Conservation (phyloP, 2,113 vertebrate species). For the Scomber colias region DNA sequence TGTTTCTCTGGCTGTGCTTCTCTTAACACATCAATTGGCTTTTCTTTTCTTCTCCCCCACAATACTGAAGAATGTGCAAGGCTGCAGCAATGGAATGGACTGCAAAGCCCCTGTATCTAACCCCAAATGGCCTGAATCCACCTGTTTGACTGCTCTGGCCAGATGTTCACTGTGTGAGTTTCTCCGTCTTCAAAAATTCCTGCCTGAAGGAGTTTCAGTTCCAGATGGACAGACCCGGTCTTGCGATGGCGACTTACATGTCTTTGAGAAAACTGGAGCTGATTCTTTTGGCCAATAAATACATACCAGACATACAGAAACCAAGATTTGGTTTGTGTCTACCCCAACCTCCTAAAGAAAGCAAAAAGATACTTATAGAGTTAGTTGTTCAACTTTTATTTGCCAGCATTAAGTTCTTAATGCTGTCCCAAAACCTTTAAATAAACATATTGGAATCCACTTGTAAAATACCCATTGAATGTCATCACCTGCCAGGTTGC, state of each 20-base stretch:
- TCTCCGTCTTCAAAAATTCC: constrained; percentile 7
- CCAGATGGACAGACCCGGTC: neutral
- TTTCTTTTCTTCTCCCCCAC: constrained; percentile 5
- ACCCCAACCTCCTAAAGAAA: no score
- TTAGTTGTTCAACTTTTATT: no score
- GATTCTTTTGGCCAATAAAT: constrained; percentile 4
- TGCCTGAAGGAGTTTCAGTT: constrained; percentile 27
- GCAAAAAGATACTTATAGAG: no score
- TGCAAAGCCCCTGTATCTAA: constrained; percentile 5
- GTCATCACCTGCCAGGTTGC: no score
- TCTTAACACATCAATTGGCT: constrained; percentile 37
- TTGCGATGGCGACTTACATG: neutral
- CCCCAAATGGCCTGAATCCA: constrained; percentile 15
- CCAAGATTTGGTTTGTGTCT: neutral
- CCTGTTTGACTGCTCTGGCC: constrained; percentile 27
- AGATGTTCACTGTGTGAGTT: constrained; percentile 27
- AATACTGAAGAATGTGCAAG: constrained; percentile 15
- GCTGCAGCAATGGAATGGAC: constrained; percentile 32
- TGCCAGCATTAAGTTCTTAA: no score
- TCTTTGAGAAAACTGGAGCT: neutral
- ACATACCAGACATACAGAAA: neutral
- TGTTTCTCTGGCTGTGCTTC: constrained; percentile 23
- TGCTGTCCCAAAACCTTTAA: no score
- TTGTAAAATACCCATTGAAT: no score
- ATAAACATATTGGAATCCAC: no score